Evolutionary conservation across 2,888 invertebrate species (phyloP), one percentile per base, ranked within the genome.

Genomic region (Dryadula phaetusa): DNA sequence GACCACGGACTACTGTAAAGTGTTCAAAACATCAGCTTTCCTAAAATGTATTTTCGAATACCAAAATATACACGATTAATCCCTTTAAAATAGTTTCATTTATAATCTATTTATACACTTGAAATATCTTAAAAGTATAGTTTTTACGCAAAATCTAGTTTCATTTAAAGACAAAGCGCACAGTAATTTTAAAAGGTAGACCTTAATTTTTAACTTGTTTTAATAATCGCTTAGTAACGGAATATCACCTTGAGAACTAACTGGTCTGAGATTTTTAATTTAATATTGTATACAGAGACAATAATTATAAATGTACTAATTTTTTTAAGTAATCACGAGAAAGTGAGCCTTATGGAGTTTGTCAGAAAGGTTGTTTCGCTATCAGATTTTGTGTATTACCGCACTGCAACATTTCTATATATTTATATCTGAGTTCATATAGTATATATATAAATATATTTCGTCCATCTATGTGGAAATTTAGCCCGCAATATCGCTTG

Each of bases 211-310:
- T 7, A 49, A 47, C 61, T 46, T 46, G 56, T 52, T 54, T 70
- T 64, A 62, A 63, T 63, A 58, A 69, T 54, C 63, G 64, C 62
- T 70, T 71, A 66, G 73, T 75, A 82, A 82, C 80, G 62, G 67
- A 71, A 68, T 64, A 71, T 77, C 72, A 78, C 86, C 86, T 86
- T 85, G 84, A 83, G 77, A 76, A 79, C 69, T 60, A 72, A 72
- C 75, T 72, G 72, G 74, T 79, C 76, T 75, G 75, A 78, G 69
- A 80, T 82, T 82, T 81, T 81, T 80, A 84, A 49, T 47, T 25
- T 49, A n/a, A n/a, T n/a, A n/a, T n/a, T n/a, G n/a, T 49, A 25
- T 49, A 49, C 25, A n/a, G 83, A 77, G 79, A 76, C 78, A 80
- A 78, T 83, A 82, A 83, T 84, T 82, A 81, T 75, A 76, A 68